Evolutionary conservation across 2,113 vertebrate genomes (phyloP), one percentile per base, ranked within the genome.

Genomic region (Candoia aspera): DNA sequence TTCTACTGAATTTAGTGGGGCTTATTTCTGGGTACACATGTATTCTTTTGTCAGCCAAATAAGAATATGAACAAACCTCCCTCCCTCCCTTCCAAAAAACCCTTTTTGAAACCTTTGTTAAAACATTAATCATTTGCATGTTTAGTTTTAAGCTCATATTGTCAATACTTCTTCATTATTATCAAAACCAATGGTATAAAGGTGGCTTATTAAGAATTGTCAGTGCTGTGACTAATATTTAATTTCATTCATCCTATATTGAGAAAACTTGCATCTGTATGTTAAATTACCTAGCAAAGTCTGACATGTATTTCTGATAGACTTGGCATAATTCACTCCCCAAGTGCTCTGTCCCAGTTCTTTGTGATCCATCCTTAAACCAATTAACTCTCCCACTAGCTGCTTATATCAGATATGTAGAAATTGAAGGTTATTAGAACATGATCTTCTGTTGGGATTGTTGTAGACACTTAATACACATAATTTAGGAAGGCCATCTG

Each of bases 311-410:
- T 84, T 88, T 88, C 64, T 84, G 37, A 83, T 88, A 68, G 54
- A 42, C 49, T 3, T 84, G 68, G n/a, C 37, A n/a, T 89, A 84
- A 89, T 84, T 88, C 53, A 55, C 26, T 57, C 53, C 37, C 33
- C 49, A 88, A 84, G 15, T 85, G 49, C 58, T 57, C 53, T 58
- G n/a, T 64, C 64, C 37, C 58, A 23, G 59, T 85, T 89, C 54
- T 88, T 29, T 37, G 19, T 53, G 17, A 85, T 68, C 90, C 87
- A 85, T 91, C 68, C 86, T 88, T 46, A 88, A 57, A 46, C 58
- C 86, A 73, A 73, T 95, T 87, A 90, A 90, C 91, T 91, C 55
- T 92, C 84, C 91, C 68, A 59, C 89, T 91, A 37, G 91, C 95
- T 91, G 86, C 90, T 46, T 33, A 91, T 90, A 0, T 79, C 91